Evolutionary conservation across 2,888 invertebrate genomes (phyloP), one percentile per base, ranked within the genome.

Genomic region (Escarpia spicata): DNA sequence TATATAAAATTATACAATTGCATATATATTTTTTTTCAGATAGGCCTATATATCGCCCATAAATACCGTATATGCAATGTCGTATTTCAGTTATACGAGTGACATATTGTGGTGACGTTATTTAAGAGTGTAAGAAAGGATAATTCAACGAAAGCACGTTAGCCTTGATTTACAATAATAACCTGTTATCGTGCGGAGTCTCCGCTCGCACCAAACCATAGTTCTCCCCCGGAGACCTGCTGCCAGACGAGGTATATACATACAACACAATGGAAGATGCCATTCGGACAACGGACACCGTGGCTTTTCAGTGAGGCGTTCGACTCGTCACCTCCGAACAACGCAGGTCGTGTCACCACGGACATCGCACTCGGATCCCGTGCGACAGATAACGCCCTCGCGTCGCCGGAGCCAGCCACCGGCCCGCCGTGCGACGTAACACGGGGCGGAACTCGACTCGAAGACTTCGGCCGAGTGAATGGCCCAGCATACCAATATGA

Each of bases 241-340:
- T 75, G 19, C n/a, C 75, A 75, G 75, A 26, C 75, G 75, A 75
- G 26, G 19, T 52, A 15, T 75, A 15, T 26, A 26, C 19, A 26
- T 26, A 19, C 15, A 15, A 75, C 19, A 75, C 75, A 75, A 75
- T 75, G 26, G 75, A 75, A 75, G 75, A 75, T 26, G 75, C 4
- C 75, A 75, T 26, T 26, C 4, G 26, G 19, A 75, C 26, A 75
- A 75, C 75, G 75, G 75, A 75, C 75, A n/a, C n/a, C 19, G 52
- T 75, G 75, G 75, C 75, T 75, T 75, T 75, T 75, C 75, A 75
- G 19, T 26, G n/a, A 75, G 75, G 75, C 75, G 75, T 75, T 75
- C 75, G 75, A 75, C 75, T 26, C 75, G n/a, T 75, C 75, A 75
- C 75, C 75, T 75, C 19, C 75, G n/a, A 6, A 75, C 75, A 75